A percentile compares a stretch with the other conserved stretches of the same genome.
Evolutionary conservation across 2,797 vertebrate genomes (phyloP).

Genomic region (Etheostoma nigrum): DNA sequence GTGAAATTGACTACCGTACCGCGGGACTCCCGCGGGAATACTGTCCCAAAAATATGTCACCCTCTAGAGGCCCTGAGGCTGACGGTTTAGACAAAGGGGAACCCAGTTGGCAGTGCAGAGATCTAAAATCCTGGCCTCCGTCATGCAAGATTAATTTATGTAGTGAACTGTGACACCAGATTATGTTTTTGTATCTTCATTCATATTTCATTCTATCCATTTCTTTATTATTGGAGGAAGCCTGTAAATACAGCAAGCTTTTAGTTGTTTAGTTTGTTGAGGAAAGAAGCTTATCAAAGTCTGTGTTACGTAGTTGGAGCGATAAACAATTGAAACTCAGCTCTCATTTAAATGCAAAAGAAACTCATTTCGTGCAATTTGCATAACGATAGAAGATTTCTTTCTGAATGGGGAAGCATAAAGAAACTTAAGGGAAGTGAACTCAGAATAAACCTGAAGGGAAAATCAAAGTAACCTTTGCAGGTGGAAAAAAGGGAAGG

Average conservation of each 20-base stretch:
- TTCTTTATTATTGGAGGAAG: neutral
- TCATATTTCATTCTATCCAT: neutral
- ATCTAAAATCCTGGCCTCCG: neutral
- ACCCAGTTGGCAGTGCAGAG: neutral
- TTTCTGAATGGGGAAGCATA: neutral
- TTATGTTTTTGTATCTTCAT: neutral
- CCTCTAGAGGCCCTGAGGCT: neutral
- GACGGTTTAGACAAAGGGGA: neutral
- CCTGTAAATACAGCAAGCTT: neutral
- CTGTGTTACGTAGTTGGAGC: neutral
- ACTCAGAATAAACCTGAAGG: neutral
- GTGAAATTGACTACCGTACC: too few species aligned
- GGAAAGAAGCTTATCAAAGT: neutral
- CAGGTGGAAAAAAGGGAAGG: neutral
- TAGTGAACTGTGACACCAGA: constrained; percentile 1
- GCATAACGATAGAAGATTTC: neutral
- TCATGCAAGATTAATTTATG: neutral
- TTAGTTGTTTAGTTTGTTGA: neutral
- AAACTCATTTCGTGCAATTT: constrained; percentile 1
- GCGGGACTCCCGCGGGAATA: too few species aligned
- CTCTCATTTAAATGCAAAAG: neutral
- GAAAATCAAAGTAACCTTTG: constrained; percentile 6
- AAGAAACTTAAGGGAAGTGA: neutral
- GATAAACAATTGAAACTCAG: neutral
- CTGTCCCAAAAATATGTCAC: too few species aligned